phyloP scores from a whole-genome alignment of 2,888 invertebrate genomes.

The Thecophora atra region DNA sequence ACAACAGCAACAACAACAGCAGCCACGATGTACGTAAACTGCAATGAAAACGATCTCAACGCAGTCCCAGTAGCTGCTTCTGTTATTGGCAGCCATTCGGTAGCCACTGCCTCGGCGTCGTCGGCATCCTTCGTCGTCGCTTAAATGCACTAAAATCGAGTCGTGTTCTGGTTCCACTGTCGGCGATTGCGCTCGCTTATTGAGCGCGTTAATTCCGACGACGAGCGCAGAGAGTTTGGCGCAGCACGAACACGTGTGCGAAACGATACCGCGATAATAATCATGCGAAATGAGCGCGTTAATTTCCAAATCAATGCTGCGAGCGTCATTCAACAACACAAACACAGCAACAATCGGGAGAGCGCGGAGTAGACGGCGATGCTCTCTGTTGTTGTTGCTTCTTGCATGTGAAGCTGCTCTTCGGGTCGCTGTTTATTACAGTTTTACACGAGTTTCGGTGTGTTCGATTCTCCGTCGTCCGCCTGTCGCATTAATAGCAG shows the following conservation, averaged over 20 bases:
- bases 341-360: conserved; percentile 1
- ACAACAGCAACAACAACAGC: neutral
- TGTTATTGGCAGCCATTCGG: neutral
- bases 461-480: too few relatives aligned
- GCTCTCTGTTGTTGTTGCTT: neutral
- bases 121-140: neutral
- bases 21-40: too few relatives aligned
- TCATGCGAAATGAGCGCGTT: conserved; percentile 57
- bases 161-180: too few relatives aligned
- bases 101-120: neutral
- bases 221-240: neutral
- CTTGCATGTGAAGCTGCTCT: conserved; percentile 17
- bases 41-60: too few relatives aligned
- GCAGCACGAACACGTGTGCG: conserved; percentile 43
- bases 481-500: too few relatives aligned
- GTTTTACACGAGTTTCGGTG: too few relatives aligned
- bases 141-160: neutral
- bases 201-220: neutral
- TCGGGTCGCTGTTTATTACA: neutral
- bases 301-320: conserved; percentile 26
- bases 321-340: too few relatives aligned
- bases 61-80: neutral
- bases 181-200: neutral
- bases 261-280: conserved; percentile 57
- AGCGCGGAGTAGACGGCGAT: neutral